Conservation (phyloP, 1,140 invertebrate species). For the Lethocerus indicus region DNA sequence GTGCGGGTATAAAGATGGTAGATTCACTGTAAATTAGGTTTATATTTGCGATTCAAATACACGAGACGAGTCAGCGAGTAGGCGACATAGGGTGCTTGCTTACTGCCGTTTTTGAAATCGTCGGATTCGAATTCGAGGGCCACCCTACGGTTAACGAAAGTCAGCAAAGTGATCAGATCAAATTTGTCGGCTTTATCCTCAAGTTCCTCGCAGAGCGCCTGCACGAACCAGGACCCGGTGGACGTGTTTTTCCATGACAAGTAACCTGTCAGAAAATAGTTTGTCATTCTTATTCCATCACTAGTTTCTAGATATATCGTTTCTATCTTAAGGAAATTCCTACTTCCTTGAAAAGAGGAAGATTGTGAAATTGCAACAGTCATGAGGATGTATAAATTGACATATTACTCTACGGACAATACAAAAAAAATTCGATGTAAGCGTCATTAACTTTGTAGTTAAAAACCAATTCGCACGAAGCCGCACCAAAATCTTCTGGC, state of each 20-base stretch:
- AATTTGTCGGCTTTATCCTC: constrained; percentile 47
- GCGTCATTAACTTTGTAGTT: too few relatives aligned
- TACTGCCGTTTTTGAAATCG: constrained; percentile 75
- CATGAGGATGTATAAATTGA: too few relatives aligned
- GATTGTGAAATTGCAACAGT: neutral
- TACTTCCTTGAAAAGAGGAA: too few relatives aligned
- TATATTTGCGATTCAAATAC: neutral
- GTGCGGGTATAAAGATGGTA: neutral
- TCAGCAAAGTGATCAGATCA: constrained; percentile 77
- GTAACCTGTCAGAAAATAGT: constrained; percentile 38
- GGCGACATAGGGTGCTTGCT: constrained; percentile 88
- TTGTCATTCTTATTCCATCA: too few relatives aligned
- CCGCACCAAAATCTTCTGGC: too few relatives aligned
- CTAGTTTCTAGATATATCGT: neutral
- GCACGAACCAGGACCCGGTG: constrained; percentile 85
- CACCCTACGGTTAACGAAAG: constrained; percentile 75
- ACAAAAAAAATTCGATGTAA: too few relatives aligned
- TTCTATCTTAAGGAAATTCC: constrained; percentile 18
- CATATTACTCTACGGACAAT: too few relatives aligned
- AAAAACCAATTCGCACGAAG: too few relatives aligned
- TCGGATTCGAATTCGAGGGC: constrained; percentile 83
- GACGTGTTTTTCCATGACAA: constrained; percentile 93
- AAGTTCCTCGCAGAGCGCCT: constrained; percentile 70
- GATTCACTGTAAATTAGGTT: neutral
- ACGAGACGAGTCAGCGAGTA: constrained; percentile 78